A percentile compares a stretch with the other conserved stretches of the same genome.
Conservation (phyloP, 2,113 vertebrate species). For the Cheilinus undulatus region DNA sequence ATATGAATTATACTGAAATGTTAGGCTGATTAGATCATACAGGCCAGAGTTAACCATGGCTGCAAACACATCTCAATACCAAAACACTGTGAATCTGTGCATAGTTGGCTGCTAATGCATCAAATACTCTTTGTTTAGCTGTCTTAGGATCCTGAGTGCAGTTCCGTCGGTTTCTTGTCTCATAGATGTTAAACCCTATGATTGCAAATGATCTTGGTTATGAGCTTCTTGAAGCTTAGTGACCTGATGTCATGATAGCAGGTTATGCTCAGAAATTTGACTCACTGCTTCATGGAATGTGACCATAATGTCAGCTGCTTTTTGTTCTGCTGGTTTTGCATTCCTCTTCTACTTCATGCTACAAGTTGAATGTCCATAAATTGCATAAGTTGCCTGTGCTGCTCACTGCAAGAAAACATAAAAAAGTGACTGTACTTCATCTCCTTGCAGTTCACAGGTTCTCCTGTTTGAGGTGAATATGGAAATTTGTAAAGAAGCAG, state of each 20-base stretch:
- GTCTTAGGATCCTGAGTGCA: not conserved
- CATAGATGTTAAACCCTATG: not conserved
- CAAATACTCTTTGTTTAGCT: not conserved
- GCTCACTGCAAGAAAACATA: no score
- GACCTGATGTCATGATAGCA: not conserved
- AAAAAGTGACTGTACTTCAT: not conserved
- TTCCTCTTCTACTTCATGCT: no score
- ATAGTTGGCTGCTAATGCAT: not conserved
- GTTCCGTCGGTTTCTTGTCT: not conserved
- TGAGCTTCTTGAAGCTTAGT: not conserved
- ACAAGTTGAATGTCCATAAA: not conserved
- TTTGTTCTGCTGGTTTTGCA: not conserved
- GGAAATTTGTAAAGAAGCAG: not conserved
- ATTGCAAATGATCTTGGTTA: not conserved
- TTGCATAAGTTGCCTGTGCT: no score
- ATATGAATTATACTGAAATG: no score
- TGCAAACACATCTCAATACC: no score
- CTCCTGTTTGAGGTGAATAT: not conserved
- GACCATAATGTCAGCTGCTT: no score
- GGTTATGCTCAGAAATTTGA: not conserved
- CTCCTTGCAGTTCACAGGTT: not conserved
- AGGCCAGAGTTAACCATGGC: constrained; percentile 1
- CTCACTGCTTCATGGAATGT: no score
- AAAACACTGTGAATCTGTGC: no score
- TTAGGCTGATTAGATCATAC: no score